A percentile compares a stretch with the other conserved stretches of the same genome.
Conservation (phyloP, 2,113 vertebrate genomes). For the Axis porcinus region DNA sequence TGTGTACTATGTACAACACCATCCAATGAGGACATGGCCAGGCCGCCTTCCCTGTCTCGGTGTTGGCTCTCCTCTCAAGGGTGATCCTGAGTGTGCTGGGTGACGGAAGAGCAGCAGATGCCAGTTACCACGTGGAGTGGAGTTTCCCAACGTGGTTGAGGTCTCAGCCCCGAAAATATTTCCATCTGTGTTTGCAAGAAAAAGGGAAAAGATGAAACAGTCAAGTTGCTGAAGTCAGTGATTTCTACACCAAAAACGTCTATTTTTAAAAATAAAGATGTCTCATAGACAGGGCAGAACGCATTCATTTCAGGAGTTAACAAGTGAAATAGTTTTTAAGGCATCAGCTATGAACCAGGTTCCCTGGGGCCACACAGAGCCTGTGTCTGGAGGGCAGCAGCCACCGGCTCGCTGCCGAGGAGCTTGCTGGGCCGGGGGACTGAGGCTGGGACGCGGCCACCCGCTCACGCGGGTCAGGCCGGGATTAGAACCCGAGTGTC, state of each 20-base stretch:
- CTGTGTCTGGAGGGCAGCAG: not conserved
- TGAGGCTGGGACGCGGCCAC: not conserved
- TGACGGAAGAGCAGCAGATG: fast-evolving
- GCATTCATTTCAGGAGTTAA: not conserved
- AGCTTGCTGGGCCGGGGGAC: not conserved
- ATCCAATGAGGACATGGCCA: fast-evolving
- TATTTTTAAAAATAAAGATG: not conserved
- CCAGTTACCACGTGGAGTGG: fast-evolving
- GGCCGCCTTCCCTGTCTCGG: fast-evolving
- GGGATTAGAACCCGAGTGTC: not conserved
- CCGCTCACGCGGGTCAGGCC: fast-evolving
- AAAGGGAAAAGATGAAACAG: not conserved
- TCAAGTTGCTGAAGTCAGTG: not conserved
- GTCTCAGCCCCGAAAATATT: not conserved
- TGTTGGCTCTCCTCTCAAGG: no score
- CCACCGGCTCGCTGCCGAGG: not conserved
- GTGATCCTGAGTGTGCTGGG: fast-evolving
- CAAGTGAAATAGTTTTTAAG: not conserved
- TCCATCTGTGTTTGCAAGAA: not conserved
- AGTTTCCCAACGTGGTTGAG: not conserved
- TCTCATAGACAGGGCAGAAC: not conserved
- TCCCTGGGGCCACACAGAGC: not conserved
- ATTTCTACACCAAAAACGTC: not conserved
- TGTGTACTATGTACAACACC: fast-evolving
- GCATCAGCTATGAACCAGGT: no score